Conservation (phyloP, 2,888 invertebrate species). For the Phyto melanocephala region DNA sequence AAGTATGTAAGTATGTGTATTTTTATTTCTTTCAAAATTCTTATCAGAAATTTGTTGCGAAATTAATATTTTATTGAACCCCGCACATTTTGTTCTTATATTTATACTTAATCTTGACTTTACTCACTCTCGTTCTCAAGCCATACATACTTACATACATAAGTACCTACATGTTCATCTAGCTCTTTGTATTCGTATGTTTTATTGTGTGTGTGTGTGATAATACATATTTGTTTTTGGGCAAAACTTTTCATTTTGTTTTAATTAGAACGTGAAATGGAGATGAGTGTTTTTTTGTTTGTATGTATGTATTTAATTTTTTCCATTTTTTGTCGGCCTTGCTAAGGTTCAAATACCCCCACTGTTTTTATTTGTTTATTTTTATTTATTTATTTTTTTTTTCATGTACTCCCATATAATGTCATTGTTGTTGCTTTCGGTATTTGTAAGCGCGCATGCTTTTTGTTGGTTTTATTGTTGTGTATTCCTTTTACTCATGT, state of each 20-base stretch:
- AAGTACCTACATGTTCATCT: no score
- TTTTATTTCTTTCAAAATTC: not conserved
- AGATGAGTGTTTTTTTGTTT: constrained; percentile 15
- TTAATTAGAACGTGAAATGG: constrained; percentile 63
- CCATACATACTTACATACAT: not conserved
- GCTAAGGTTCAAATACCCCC: constrained; percentile 64
- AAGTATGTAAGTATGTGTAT: not conserved
- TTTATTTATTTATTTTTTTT: constrained; percentile 4
- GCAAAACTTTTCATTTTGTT: constrained; percentile 59
- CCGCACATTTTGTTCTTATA: not conserved
- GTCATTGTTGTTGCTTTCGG: constrained; percentile 11
- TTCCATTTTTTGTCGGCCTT: constrained; percentile 53
- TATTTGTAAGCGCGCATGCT: constrained; percentile 54
- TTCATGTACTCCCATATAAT: constrained; percentile 1
- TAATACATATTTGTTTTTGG: constrained; percentile 50
- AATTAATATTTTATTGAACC: constrained; percentile 19
- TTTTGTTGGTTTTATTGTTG: constrained; percentile 35
- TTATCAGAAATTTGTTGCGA: constrained; percentile 29
- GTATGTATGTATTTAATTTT: not conserved
- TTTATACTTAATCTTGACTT: not conserved
- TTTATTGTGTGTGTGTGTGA: not conserved
- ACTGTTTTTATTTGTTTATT: constrained; percentile 33
- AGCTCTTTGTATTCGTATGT: not conserved
- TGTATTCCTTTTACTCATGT: constrained; percentile 8
- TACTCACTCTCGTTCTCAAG: not conserved